phyloP scores from a whole-genome alignment of 2,797 vertebrate genomes.

The Champsocephalus gunnari region DNA sequence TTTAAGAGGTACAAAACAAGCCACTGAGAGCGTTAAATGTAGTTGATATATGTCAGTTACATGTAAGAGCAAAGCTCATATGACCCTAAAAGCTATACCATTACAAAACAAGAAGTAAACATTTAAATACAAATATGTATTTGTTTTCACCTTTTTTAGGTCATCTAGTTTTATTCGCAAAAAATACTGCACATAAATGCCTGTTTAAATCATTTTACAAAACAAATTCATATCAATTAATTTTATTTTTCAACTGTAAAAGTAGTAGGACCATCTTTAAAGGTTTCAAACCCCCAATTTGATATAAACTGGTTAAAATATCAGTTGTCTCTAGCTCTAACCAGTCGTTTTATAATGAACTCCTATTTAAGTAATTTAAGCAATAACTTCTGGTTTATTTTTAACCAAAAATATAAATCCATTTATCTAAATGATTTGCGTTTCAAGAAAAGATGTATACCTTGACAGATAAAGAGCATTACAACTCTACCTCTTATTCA shows the following conservation, averaged over 20 bases:
- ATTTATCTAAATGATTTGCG: neutral
- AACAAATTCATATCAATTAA: neutral
- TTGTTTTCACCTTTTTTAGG: neutral
- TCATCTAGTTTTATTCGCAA: neutral
- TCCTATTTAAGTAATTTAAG: too few relatives aligned
- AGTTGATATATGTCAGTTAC: neutral
- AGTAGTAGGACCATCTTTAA: too few relatives aligned
- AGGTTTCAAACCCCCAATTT: neutral
- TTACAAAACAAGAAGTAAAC: neutral
- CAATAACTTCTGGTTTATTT: neutral
- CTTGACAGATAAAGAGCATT: neutral
- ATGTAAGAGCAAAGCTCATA: neutral
- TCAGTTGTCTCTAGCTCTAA: too few relatives aligned
- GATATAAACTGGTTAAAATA: neutral
- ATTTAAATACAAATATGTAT: neutral
- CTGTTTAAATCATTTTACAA: neutral
- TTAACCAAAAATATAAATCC: neutral
- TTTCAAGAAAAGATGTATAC: neutral
- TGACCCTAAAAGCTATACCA: neutral
- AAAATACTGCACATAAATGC: neutral
- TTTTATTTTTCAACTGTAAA: neutral
- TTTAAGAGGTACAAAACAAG: neutral
- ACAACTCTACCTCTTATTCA: neutral
- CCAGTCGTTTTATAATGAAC: too few relatives aligned
- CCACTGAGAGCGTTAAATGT: too few relatives aligned